Evolutionary conservation across 2,113 vertebrate species (phyloP).

Genomic region (Percina caprodes): DNA sequence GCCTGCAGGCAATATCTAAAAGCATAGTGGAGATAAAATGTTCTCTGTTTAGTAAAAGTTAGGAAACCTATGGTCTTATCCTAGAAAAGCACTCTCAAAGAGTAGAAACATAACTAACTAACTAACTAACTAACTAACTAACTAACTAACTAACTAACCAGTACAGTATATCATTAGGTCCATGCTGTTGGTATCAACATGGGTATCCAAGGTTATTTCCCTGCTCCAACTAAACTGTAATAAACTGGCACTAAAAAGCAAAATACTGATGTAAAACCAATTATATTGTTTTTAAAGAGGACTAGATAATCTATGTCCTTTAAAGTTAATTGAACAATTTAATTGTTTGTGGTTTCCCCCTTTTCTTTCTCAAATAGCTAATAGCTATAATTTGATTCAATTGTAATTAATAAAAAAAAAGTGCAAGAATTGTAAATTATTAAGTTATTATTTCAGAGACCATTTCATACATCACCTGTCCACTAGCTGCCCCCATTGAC

Average conservation of each 20-base stretch:
- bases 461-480: background rate
- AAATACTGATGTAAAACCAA: background rate
- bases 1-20: constrained; percentile 8
- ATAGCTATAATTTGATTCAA: background rate
- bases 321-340: background rate
- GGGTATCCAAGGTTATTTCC: background rate
- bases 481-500: background rate
- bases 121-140: background rate
- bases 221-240: too few relatives aligned
- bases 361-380: background rate
- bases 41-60: background rate
- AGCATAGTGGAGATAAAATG: background rate
- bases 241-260: background rate
- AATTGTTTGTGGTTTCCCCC: background rate
- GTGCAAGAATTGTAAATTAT: too few relatives aligned
- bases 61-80: background rate
- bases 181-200: background rate
- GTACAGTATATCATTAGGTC: background rate
- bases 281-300: background rate
- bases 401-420: background rate
- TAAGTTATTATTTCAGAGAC: too few relatives aligned
- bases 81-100: background rate
- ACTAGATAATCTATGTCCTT: background rate
- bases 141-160: background rate
- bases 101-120: too few relatives aligned